phyloP scores from a whole-genome alignment of 2,797 vertebrate species.

The Harpagifer antarcticus region DNA sequence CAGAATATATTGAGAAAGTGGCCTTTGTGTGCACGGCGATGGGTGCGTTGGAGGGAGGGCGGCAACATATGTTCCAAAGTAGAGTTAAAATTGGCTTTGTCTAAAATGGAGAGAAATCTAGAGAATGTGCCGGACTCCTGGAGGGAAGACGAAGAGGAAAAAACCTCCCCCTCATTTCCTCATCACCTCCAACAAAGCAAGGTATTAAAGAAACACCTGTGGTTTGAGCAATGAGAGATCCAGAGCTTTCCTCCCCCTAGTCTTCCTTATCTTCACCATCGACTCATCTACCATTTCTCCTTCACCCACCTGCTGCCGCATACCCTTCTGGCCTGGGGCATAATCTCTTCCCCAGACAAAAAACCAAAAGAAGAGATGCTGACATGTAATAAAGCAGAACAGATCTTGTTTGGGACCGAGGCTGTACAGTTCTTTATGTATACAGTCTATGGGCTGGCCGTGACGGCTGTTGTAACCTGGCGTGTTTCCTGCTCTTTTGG shows the following conservation, averaged over 20 bases:
- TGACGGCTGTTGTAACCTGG: slow-evolving; percentile 34
- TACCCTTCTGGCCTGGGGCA: slow-evolving; percentile 64
- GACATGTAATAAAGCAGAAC: slow-evolving; percentile 78
- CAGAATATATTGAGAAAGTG: slow-evolving; percentile 72
- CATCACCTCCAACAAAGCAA: slow-evolving; percentile 76
- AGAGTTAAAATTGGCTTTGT: slow-evolving; percentile 77
- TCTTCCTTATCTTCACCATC: slow-evolving; percentile 39
- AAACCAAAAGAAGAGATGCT: slow-evolving; percentile 67
- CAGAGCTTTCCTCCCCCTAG: slow-evolving; percentile 36
- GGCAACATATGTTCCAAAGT: slow-evolving; percentile 74
- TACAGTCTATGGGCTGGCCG: slow-evolving; percentile 30
- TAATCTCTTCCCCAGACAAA: slow-evolving; percentile 79
- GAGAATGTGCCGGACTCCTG: slow-evolving; percentile 53
- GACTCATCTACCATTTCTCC: slow-evolving; percentile 45
- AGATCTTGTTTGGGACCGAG: slow-evolving; percentile 63
- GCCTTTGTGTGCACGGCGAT: slow-evolving; percentile 65
- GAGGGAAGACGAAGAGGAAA: slow-evolving; percentile 54
- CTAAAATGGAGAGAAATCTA: slow-evolving; percentile 63
- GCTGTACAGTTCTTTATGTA: slow-evolving; percentile 32
- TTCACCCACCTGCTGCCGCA: slow-evolving; percentile 47
- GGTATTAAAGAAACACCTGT: slow-evolving; percentile 85
- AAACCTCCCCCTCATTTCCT: slow-evolving; percentile 56
- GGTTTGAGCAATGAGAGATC: slow-evolving; percentile 81
- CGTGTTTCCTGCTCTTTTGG: slow-evolving; percentile 38
- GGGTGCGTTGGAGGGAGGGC: slow-evolving; percentile 58